Percentiles rank a stretch among this genome's conserved stretches.
Evolutionary conservation across 2,113 vertebrate species (phyloP).

Genomic region (Cinclus mexicanus): DNA sequence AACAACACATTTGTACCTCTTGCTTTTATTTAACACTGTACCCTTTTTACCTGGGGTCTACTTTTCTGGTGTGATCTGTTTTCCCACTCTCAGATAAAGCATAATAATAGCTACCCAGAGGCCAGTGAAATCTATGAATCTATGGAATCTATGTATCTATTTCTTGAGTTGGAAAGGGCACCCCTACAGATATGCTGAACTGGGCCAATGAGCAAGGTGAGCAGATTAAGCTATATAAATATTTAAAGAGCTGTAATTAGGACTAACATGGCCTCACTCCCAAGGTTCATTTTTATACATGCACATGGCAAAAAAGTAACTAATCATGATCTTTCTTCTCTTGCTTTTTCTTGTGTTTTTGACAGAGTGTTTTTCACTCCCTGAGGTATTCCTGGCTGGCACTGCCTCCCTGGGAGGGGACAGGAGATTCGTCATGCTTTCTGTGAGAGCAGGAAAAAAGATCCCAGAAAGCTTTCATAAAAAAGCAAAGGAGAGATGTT

Average conservation of each 20-base stretch:
- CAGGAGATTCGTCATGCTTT: not conserved
- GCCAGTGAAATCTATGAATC: not conserved
- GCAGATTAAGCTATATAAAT: slow-evolving; percentile 47
- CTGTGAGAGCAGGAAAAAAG: not conserved
- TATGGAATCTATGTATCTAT: not conserved
- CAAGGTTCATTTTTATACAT: slow-evolving; percentile 14
- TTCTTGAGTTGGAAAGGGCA: not conserved
- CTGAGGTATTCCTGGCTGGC: not conserved
- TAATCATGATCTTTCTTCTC: not conserved
- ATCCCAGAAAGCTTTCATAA: not conserved
- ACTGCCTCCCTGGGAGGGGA: not conserved
- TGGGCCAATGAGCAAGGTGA: not conserved
- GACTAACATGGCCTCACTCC: not conserved
- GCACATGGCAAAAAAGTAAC: slow-evolving; percentile 12
- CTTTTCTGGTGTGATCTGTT: not conserved
- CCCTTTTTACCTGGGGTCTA: not conserved
- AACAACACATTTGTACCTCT: not conserved
- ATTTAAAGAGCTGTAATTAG: slow-evolving; percentile 56
- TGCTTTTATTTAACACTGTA: not conserved
- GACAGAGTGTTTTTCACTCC: not conserved
- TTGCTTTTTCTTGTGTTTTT: not conserved
- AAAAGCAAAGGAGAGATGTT: not conserved
- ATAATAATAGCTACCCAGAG: not conserved
- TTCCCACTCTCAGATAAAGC: not conserved
- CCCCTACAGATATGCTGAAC: not conserved